phyloP scores from a whole-genome alignment of 2,113 vertebrate species.

The Dascyllus trimaculatus region DNA sequence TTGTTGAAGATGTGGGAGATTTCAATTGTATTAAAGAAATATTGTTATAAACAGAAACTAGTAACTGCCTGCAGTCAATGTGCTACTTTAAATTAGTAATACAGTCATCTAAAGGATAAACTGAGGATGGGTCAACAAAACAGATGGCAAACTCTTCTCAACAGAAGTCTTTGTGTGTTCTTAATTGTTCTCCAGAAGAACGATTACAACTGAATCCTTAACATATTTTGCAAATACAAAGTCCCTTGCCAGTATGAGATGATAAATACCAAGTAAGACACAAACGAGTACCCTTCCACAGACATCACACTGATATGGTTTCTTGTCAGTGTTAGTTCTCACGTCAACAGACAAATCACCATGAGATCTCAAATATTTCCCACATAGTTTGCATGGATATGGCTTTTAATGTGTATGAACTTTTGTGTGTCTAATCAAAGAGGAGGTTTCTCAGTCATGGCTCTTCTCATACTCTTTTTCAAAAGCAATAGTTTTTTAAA shows the following conservation, averaged over 20 bases:
- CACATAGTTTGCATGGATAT: too few species aligned
- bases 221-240: too few species aligned
- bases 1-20: too few species aligned
- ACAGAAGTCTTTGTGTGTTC: conserved; percentile 3
- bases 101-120: background rate
- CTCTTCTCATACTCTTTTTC: background rate
- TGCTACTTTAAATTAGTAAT: background rate
- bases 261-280: too few species aligned
- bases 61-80: background rate
- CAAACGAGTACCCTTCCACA: too few species aligned
- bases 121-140: background rate
- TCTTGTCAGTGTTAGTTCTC: too few species aligned
- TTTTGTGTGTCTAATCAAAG: background rate
- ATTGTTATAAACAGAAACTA: background rate
- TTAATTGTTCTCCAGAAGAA: conserved; percentile 18
- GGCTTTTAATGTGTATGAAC: conserved; percentile 31
- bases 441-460: background rate
- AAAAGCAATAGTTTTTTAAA: background rate
- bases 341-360: conserved; percentile 1
- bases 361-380: too few species aligned
- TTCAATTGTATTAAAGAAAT: too few species aligned
- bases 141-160: background rate
- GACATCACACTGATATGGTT: too few species aligned
- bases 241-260: background rate
- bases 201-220: too few species aligned